Evolutionary conservation across 2,888 invertebrate species (phyloP).

Genomic region (Ormyrus rosae): DNA sequence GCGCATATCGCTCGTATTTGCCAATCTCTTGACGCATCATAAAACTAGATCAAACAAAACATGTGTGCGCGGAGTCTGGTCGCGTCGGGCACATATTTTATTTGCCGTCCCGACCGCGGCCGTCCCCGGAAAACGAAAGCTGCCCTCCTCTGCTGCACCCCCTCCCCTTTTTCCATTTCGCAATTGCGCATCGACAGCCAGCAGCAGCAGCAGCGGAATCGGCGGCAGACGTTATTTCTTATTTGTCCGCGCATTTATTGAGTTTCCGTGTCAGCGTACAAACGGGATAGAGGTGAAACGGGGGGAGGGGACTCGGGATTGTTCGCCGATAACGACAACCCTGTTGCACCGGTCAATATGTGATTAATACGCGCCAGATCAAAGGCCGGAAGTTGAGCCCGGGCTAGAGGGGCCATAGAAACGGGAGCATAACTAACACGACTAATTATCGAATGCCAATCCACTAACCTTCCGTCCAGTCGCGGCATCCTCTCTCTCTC

Average conservation of each 20-base stretch:
- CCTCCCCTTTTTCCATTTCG: slow-evolving; percentile 11
- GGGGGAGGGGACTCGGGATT: background rate
- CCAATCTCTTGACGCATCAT: background rate
- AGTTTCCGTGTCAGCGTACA: slow-evolving; percentile 40
- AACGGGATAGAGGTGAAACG: slow-evolving; percentile 27
- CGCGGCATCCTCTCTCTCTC: slow-evolving; percentile 1
- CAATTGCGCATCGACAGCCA: background rate
- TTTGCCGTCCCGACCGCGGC: background rate
- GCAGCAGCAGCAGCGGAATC: background rate
- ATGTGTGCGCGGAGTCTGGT: background rate
- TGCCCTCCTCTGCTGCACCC: background rate
- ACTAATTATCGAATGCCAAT: slow-evolving; percentile 69
- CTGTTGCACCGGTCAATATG: slow-evolving; percentile 56
- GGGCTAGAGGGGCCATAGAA: slow-evolving; percentile 47
- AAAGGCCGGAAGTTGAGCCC: slow-evolving; percentile 58
- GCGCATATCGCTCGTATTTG: background rate
- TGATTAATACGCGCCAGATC: slow-evolving; percentile 66
- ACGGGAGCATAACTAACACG: slow-evolving; percentile 61
- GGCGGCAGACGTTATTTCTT: slow-evolving; percentile 26
- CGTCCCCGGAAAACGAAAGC: background rate
- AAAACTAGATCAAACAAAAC: background rate
- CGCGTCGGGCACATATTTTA: background rate
- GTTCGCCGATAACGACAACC: slow-evolving; percentile 40
- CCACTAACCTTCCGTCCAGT: slow-evolving; percentile 54
- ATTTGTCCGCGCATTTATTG: slow-evolving; percentile 41